Evolutionary conservation across 1,140 invertebrate genomes (phyloP), one percentile per base, ranked within the genome.

Genomic region (Tachypleus tridentatus): DNA sequence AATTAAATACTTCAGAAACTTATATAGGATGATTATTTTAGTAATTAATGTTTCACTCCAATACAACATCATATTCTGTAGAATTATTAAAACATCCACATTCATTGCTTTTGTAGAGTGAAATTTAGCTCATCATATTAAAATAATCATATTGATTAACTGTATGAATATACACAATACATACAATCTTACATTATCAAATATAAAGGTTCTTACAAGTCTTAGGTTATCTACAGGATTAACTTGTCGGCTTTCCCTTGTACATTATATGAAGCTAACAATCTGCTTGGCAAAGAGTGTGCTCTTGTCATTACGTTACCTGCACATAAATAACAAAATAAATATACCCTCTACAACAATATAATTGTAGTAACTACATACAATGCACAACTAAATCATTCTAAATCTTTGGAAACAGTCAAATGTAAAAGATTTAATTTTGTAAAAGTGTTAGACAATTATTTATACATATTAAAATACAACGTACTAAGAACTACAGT

Each of bases 251-350:
- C 90, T 90, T 72, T 97, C 93, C 68, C 87, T 84, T 0, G 93
- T 97, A 77, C 93, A 97, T 57, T 89, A 84, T 62, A 97, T 93
- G 75, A 97, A 97, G 77, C 95, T 91, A 72, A 92, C 87, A 63
- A 96, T 88, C 70, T 91, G 91, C 75, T 89, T 87, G 47, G 90
- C 89, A 73, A 94, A 94, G 3, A 88, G 90, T 5, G 90, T 93
- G 66, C 83, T 87, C 69, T 86, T 86, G 76, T 96, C 91, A 50
- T 85, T 82, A 0, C 91, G 89, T 58, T 95, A 77, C 70, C 90
- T 87, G 3, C 88, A 29, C 29, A 29, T 29, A 29, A 29, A 29
- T 29, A 29, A 29, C 29, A 29, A 29, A 29, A 29, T 2, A 29
- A 29, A 29, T 29, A 29, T 29, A 29, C 29, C 29, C 29, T 29